Base-by-base conservation (phyloP, 2,113 vertebrate genomes). In the Bombycilla garrulus region DNA sequence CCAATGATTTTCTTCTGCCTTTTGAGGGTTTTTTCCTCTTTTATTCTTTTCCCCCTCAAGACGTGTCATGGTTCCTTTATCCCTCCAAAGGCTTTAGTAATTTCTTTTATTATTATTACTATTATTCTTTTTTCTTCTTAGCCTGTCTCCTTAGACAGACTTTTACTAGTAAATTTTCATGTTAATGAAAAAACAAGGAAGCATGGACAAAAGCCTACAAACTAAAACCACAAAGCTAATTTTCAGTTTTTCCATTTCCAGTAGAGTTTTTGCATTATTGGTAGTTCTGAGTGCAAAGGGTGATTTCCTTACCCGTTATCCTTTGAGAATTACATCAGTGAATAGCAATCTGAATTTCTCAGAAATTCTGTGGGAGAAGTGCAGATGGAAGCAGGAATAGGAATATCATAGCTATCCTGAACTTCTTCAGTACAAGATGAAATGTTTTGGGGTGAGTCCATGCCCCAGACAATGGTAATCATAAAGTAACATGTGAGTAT, bases 291-390 rank as follows among this genome's bases (percentile, higher is more conserved):
- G 13, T 45, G 16, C 4, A 76, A 70, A 31, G 18, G 6, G 3
- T 57, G 12, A 84, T 72, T 78, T 92, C 19, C 16, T 24, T 64
- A 53, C 20, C 5, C 1, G 35, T 11, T 5, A 29, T 58, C 66
- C 62, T 90, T 88, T 88, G 74, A 83, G 47, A 90, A 90, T 80
- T 93, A 33, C 65, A 86, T 89, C 53, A 79, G 57, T 84, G n/a
- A 70, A 50, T 14, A 86, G 7, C 33, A 93, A 78, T 65, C 26
- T 74, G 57, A 79, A 91, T 76, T 78, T 44, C 69, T 81, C 48
- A 48, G 77, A 67, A 86, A 53, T 10, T 66, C 35, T 78, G 28
- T 65, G 26, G 15, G 13, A 92, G 24, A 21, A 73, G 19, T 2
- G 1, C 17, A 67, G 48, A 81, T 11, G n/a, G 35, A 78, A 33